A percentile compares a stretch with the other conserved stretches of the same genome.
Evolutionary conservation across 2,888 invertebrate species (phyloP).

Genomic region (Xestia ashworthii): DNA sequence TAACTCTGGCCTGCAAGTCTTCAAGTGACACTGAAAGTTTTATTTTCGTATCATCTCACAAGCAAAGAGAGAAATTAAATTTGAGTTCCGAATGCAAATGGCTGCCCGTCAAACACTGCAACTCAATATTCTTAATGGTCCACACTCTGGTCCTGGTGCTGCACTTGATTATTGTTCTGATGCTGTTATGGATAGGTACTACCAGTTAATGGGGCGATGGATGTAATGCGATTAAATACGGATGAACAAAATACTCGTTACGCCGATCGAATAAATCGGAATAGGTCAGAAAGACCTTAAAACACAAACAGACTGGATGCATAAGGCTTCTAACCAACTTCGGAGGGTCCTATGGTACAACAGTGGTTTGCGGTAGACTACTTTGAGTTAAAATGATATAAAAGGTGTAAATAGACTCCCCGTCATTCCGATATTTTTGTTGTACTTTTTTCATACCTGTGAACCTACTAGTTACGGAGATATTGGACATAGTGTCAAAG

Average conservation of each 20-base stretch:
- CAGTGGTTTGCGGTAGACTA: background rate
- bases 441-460: no score
- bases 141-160: no score
- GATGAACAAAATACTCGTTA: background rate
- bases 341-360: background rate
- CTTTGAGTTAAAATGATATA: background rate
- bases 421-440: no score
- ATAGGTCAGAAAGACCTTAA: background rate
- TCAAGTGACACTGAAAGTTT: constrained; percentile 75
- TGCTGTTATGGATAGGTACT: background rate
- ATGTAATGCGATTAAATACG: background rate
- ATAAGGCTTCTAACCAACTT: background rate
- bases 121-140: background rate
- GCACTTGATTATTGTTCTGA: background rate
- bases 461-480: no score
- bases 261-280: background rate
- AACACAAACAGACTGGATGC: background rate
- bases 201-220: background rate
- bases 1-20: constrained; percentile 69
- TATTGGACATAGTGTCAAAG: no score
- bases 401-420: no score
- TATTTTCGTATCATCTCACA: background rate
- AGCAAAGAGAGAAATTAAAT: background rate
- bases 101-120: background rate
- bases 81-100: background rate